phyloP scores from a whole-genome alignment of 2,113 vertebrate species.

The Felis chaus region DNA sequence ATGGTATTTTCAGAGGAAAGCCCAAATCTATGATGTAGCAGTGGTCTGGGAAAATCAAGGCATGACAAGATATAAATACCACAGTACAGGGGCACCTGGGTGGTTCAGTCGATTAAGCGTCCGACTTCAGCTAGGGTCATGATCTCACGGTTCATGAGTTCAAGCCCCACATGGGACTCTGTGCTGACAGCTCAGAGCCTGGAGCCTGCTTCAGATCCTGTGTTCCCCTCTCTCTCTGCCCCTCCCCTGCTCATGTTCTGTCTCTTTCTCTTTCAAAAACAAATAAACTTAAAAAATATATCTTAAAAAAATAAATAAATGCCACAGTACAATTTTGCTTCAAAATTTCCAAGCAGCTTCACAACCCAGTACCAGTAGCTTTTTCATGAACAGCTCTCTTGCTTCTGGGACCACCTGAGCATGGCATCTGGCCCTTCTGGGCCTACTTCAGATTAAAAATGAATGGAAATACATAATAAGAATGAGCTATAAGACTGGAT shows the following conservation, averaged over 20 bases:
- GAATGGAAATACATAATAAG: neutral
- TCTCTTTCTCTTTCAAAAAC: no score
- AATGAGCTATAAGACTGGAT: neutral
- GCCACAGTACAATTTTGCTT: neutral
- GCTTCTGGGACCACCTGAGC: neutral
- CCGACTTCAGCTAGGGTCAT: no score
- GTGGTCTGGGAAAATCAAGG: slow-evolving; percentile 1
- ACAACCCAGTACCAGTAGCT: neutral
- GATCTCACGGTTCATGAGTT: no score
- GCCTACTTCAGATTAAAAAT: neutral
- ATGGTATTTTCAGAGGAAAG: neutral
- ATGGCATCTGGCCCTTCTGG: neutral
- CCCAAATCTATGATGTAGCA: neutral
- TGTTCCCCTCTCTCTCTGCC: no score
- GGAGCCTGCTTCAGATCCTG: no score
- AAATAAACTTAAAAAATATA: no score
- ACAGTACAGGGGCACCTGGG: neutral
- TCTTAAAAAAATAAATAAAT: neutral
- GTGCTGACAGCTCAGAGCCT: no score
- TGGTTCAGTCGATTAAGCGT: no score
- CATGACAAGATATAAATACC: neutral
- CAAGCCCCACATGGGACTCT: no score
- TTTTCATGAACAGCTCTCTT: neutral
- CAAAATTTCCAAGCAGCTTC: neutral
- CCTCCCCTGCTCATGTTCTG: no score